Evolutionary conservation across 2,797 vertebrate species (phyloP), one percentile per base, ranked within the genome.

Genomic region (Perodicticus potto): DNA sequence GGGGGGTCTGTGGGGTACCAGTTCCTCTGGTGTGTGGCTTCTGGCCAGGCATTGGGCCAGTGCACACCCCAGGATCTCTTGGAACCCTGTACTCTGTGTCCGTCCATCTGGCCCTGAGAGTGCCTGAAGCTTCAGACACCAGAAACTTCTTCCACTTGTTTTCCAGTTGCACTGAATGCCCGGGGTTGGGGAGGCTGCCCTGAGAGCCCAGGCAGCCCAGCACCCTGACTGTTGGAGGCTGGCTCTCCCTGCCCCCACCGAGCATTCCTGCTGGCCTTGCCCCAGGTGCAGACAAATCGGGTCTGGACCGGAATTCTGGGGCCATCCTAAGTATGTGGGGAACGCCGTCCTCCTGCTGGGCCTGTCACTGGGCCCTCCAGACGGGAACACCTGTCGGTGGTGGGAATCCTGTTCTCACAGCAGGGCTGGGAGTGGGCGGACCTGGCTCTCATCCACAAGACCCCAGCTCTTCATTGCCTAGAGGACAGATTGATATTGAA

Each of bases 141-240:
- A 0, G 69, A 32, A 11, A 55, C 34, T 1, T 8, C 61, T 29
- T 27, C 57, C 25, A 3, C 25, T 10, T 23, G 72, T 13, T 9
- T 27, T 53, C 34, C 17, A 16, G 45, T 16, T 27, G 45, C 7
- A 8, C 1, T 8, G 32, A 20, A 29, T 34, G 40, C 77, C 53
- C 19, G 1, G n/a, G 65, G 61, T 0, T 0, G 2, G 7, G 29
- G 27, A 65, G 76, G 8, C 76, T 2, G 0, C 17, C 20, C 55
- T 5, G 49, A 53, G 49, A 53, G 14, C 49, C 49, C 49, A 53
- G 3, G 1, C 27, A 3, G 34, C 67, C 17, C n/a, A 3, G 72
- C 19, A 6, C 74, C n/a, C 20, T 3, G 10, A 3, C 63, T 17
- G 27, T 55, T 70, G 57, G 37, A 57, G 34, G 57, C 34, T 43